phyloP scores from a whole-genome alignment of 2,888 invertebrate species.

The Ormyrus rosae region DNA sequence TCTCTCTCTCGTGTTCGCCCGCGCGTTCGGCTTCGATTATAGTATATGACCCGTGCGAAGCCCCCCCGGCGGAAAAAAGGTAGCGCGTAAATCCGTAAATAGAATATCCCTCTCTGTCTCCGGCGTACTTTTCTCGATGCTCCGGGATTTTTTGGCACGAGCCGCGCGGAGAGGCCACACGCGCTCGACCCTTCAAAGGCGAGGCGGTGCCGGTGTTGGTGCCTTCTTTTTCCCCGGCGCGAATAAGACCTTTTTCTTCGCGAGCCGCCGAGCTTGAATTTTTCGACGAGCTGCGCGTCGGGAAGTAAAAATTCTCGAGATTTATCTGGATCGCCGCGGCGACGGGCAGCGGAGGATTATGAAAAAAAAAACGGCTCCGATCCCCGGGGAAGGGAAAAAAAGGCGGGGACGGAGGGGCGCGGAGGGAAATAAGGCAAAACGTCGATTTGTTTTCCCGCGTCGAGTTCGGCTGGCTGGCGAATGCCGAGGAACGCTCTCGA shows the following conservation, averaged over 20 bases:
- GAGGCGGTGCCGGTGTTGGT: too few species aligned
- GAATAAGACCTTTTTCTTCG: background rate
- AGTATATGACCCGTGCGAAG: conserved; percentile 34
- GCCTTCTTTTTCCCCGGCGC: too few species aligned
- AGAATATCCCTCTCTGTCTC: conserved; percentile 12
- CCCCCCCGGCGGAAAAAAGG: conserved; percentile 34
- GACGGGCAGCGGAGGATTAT: conserved; percentile 8
- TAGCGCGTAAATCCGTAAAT: conserved; percentile 42
- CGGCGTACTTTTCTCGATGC: background rate
- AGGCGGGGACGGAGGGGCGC: background rate
- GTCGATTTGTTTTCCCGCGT: conserved; percentile 37
- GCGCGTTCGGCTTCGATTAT: conserved; percentile 51
- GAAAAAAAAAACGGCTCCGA: conserved; percentile 2
- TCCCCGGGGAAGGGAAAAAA: background rate
- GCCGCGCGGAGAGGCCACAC: too few species aligned
- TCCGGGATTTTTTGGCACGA: conserved; percentile 31
- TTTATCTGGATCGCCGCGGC: conserved; percentile 22
- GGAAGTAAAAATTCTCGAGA: conserved; percentile 16
- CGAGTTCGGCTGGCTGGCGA: background rate
- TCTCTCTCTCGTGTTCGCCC: background rate
- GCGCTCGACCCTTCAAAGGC: too few species aligned
- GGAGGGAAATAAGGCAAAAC: conserved; percentile 15
- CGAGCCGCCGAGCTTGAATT: too few species aligned
- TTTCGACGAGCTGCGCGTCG: background rate
- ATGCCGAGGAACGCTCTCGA: conserved; percentile 38